phyloP scores from a whole-genome alignment of 2,113 vertebrate genomes.

The Xenopus tropicalis region UCB_Xtro_10.0 CM004447.2:130577501-130578000 shows the following conservation, averaged over 20 bases:
- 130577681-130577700: constrained; percentile 59
- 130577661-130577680: constrained; percentile 59
- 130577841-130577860: constrained; percentile 55
- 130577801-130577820: constrained; percentile 58
- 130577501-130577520: no score
- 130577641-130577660: constrained; percentile 54
- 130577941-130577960: not conserved
- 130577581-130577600: not conserved
- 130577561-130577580: no score
- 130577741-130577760: constrained; percentile 55
- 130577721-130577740: constrained; percentile 68
- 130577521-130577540: no score
- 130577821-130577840: constrained; percentile 49
- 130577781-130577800: constrained; percentile 50
- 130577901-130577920: constrained; percentile 28
- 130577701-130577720: constrained; percentile 65
- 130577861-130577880: constrained; percentile 47
- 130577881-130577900: constrained; percentile 36
- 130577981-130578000: not conserved
- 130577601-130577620: not conserved
- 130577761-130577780: constrained; percentile 53
- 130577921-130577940: not conserved
- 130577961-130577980: not conserved
- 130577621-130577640: constrained; percentile 7
- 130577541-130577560: no score